Evolutionary conservation across 2,888 invertebrate genomes (phyloP), one percentile per base, ranked within the genome.

Genomic region (Pseudococcus longispinus): DNA sequence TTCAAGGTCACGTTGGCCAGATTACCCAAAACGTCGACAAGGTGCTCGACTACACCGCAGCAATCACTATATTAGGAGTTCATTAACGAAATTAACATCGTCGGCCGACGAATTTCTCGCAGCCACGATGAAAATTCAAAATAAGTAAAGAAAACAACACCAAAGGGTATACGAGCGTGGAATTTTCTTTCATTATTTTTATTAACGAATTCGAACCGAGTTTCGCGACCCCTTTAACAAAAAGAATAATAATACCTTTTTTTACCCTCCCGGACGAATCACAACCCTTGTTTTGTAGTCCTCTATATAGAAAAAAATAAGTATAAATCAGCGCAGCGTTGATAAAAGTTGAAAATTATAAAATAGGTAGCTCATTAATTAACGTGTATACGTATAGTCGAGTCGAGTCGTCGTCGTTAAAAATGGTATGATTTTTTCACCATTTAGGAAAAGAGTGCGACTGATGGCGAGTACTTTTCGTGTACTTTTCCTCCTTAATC

Each of bases 311-410:
- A 15, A 3, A 74, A 74, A 74, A 37, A 32, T 29, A 32, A 2
- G 29, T 37, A 5, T 32, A 80, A 80, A 80, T 80, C 37, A 80
- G 32, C 32, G 74, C 32, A 18, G 77, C 20, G 42, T 42, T 80
- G 77, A 80, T 37, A 80, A 80, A 37, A 80, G 42, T 42, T 42
- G 77, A 20, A 80, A 80, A 80, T 80, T 80, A 70, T 80, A 37
- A 80, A 80, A 80, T 80, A 37, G 37, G 37, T 37, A 42, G 77
- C 77, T 42, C 42, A 29, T 80, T 80, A 80, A 80, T 80, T 80
- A 80, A 37, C 74, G 77, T 13, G 29, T 15, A 70, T 70, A 26
- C 18, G 6, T 55, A n/a, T n/a, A n/a, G n/a, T n/a, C n/a, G n/a
- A 60, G 23, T 23, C 60, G 51, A 29, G 70, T 29, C 0, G 70